Percentiles rank a stretch among this genome's conserved stretches.
Conservation (phyloP, 2,888 invertebrate genomes). For the Acrobasis suavella region DNA sequence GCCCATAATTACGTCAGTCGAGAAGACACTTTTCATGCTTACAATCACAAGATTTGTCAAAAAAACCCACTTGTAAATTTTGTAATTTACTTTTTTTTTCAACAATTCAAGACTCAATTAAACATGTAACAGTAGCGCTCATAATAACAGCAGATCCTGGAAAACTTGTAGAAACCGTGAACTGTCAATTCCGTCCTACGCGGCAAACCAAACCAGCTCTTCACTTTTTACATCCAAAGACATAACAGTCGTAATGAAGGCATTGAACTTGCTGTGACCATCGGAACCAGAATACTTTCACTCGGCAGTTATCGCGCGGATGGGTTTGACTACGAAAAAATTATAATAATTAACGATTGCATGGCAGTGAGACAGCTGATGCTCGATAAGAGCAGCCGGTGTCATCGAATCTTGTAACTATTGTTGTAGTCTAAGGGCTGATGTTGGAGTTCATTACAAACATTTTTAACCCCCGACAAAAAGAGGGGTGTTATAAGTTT, state of each 20-base stretch:
- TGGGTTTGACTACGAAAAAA: slow-evolving; percentile 69
- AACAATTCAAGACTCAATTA: no score
- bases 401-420: slow-evolving; percentile 54
- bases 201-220: not conserved
- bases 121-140: no score
- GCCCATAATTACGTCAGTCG: no score
- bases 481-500: no score
- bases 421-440: slow-evolving; percentile 22
- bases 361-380: slow-evolving; percentile 73
- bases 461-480: no score
- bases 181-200: not conserved
- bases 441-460: not conserved
- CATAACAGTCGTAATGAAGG: slow-evolving; percentile 74
- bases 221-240: slow-evolving; percentile 13
- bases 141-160: not conserved
- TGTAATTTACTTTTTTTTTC: no score
- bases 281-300: slow-evolving; percentile 76
- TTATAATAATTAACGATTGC: slow-evolving; percentile 77
- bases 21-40: no score
- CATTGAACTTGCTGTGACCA: slow-evolving; percentile 79
- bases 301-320: slow-evolving; percentile 61
- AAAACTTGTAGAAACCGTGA: not conserved
- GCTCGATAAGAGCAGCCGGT: slow-evolving; percentile 62
- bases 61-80: no score
- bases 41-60: no score